phyloP scores from a whole-genome alignment of 2,888 invertebrate genomes.

The Ormyrus thymus region DNA sequence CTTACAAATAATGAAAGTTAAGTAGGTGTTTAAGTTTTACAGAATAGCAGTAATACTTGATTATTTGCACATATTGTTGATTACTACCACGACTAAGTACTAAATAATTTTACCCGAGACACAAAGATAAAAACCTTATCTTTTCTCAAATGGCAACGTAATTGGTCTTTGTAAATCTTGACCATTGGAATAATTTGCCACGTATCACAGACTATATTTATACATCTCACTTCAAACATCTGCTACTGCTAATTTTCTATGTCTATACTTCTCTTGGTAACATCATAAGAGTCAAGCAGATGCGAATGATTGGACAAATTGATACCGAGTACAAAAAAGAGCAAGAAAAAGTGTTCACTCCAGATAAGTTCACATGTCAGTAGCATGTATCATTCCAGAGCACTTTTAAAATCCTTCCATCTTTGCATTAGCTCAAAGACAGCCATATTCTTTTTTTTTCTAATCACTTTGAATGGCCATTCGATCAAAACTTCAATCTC shows the following conservation, averaged over 20 bases:
- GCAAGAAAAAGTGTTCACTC: neutral
- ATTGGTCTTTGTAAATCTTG: conserved; percentile 38
- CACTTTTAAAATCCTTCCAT: conserved; percentile 1
- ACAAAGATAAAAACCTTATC: conserved; percentile 48
- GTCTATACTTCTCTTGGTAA: neutral
- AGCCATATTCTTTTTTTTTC: conserved; percentile 53
- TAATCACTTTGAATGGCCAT: conserved; percentile 44
- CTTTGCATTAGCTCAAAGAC: conserved; percentile 19
- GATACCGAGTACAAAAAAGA: conserved; percentile 11
- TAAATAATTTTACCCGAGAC: conserved; percentile 25
- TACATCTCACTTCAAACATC: conserved; percentile 29
- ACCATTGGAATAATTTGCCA: conserved; percentile 33
- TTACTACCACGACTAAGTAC: neutral
- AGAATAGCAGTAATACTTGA: too few species aligned
- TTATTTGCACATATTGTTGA: neutral
- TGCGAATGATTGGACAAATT: conserved; percentile 28
- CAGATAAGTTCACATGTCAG: neutral
- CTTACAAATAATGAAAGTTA: too few species aligned
- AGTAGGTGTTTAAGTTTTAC: too few species aligned
- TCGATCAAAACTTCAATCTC: conserved; percentile 34
- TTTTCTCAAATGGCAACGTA: conserved; percentile 14
- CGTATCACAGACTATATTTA: neutral
- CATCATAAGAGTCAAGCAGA: conserved; percentile 20
- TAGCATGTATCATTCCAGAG: neutral
- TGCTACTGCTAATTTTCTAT: neutral